These are phyloP conservation scores for Cataglyphis cursor DNA, from an alignment of 2,888 invertebrate species.

Conservation along the genomic window DNA sequence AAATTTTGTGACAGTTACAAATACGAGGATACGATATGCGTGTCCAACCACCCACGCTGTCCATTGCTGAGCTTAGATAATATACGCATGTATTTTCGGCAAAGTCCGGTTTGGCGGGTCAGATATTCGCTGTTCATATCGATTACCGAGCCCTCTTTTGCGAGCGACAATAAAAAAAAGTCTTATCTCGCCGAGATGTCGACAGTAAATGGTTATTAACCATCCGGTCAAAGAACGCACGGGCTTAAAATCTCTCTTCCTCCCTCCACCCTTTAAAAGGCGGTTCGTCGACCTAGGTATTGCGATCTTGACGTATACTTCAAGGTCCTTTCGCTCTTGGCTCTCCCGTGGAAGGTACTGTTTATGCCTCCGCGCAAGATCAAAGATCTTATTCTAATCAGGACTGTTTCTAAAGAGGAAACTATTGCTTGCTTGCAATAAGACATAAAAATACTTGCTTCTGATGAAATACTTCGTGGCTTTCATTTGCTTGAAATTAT, in stretches of 20 bases:
- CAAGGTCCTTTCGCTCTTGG: constrained; percentile 70
- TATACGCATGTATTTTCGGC: constrained; percentile 75
- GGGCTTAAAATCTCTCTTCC: constrained; percentile 51
- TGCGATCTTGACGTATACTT: constrained; percentile 62
- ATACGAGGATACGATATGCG: not conserved
- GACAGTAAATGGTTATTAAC: constrained; percentile 48
- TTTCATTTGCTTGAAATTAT: not conserved
- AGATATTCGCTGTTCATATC: constrained; percentile 73
- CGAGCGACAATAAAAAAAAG: constrained; percentile 47
- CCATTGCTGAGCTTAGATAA: not conserved
- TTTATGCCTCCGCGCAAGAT: constrained; percentile 40
- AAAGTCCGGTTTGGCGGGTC: constrained; percentile 83
- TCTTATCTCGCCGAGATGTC: constrained; percentile 34
- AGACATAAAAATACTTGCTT: not conserved
- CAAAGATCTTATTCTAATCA: constrained; percentile 22
- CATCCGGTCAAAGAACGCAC: constrained; percentile 48
- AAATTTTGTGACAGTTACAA: not conserved
- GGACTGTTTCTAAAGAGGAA: constrained; percentile 14
- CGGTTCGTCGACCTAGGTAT: constrained; percentile 68
- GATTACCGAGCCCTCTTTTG: constrained; percentile 67
- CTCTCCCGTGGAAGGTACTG: constrained; percentile 61
- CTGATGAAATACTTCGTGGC: not conserved
- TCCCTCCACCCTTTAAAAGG: constrained; percentile 60
- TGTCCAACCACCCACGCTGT: constrained; percentile 1
- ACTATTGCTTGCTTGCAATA: not conserved